Percentiles rank a stretch among this genome's conserved stretches.
phyloP scores from a whole-genome alignment of 2,797 vertebrate species.

The Hipposideros larvatus region DNA sequence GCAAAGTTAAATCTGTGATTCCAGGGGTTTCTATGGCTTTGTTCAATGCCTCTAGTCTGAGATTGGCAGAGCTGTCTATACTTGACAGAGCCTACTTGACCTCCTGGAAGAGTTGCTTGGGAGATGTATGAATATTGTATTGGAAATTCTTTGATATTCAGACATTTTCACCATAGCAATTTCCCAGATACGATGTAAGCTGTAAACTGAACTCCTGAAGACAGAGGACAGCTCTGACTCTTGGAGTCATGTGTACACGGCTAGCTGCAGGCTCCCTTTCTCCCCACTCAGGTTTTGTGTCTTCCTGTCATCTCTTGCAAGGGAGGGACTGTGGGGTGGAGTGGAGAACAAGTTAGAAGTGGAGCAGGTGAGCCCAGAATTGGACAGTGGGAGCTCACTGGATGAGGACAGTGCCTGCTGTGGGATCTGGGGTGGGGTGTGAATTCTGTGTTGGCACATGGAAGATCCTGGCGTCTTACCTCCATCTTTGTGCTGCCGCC shows the following conservation, averaged over 20 bases:
- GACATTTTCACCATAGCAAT: conserved; percentile 72
- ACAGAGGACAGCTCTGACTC: conserved; percentile 53
- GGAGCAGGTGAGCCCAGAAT: neutral
- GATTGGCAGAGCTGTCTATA: conserved; percentile 5
- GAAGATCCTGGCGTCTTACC: neutral
- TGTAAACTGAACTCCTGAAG: conserved; percentile 61
- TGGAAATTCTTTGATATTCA: conserved; percentile 58
- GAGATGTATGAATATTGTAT: conserved; percentile 52
- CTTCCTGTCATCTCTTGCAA: conserved; percentile 4
- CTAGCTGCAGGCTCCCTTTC: conserved; percentile 10
- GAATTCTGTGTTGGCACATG: neutral
- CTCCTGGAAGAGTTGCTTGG: conserved; percentile 4
- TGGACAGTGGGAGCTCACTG: neutral
- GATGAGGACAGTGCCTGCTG: neutral
- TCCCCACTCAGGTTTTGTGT: conserved; percentile 54
- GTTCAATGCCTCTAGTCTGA: conserved; percentile 28
- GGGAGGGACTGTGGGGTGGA: neutral
- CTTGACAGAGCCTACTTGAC: neutral
- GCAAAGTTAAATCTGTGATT: conserved; percentile 45
- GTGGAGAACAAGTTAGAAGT: neutral
- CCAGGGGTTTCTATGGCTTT: conserved; percentile 42
- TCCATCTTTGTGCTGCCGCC: neutral
- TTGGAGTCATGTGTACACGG: neutral
- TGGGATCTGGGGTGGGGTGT: neutral
- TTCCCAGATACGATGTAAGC: conserved; percentile 62